Base-by-base conservation (phyloP, 2,888 invertebrate species). In the Clistopyga incitator region DNA sequence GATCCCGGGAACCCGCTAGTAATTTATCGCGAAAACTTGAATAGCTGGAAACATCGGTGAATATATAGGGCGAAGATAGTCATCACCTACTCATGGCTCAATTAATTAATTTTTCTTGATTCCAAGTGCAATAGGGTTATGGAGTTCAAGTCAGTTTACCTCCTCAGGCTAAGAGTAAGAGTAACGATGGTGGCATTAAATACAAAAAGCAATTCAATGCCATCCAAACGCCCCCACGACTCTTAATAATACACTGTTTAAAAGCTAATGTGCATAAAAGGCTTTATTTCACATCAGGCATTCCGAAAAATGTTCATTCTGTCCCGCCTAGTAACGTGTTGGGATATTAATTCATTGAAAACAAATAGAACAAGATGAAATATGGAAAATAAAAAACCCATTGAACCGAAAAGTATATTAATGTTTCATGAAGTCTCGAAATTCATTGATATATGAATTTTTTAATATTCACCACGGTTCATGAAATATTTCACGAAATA, bases 1-100 rank as follows among this genome's bases (percentile, higher is more conserved):
- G 45, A 72, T n/a, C 8, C 45, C 0, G 29, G 2, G 29, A 45
- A 29, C 18, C 47, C n/a, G 64, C 18, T 15, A 23, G 23, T 64
- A 64, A 64, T 75, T 64, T 64, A 75, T 38, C 3, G 64, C 34
- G 20, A n/a, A 42, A 64, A 47, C 38, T 29, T 20, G 18, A 25
- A n/a, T 50, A 61, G 38, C 38, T 64, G 75, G 50, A 52, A 64
- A 75, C 50, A 25, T 74, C 20, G 50, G 45, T 29, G 23, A 47
- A 61, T 59, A 38, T 34, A 47, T 50, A 50, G 50, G 25, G 13
- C 25, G 34, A 61, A 61, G 47, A 20, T 25, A 59, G 54, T 56
- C 29, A 45, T 20, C 38, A 59, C 11, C 25, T n/a, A 0, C 20
- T 50, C 23, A 29, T 61, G n/a, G 61, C 29, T 61, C n/a, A 74